These are phyloP conservation scores for Bergia puertoricense DNA, from an alignment of 92 coral and sea anemone species.

Conservation along the genomic window DNA sequence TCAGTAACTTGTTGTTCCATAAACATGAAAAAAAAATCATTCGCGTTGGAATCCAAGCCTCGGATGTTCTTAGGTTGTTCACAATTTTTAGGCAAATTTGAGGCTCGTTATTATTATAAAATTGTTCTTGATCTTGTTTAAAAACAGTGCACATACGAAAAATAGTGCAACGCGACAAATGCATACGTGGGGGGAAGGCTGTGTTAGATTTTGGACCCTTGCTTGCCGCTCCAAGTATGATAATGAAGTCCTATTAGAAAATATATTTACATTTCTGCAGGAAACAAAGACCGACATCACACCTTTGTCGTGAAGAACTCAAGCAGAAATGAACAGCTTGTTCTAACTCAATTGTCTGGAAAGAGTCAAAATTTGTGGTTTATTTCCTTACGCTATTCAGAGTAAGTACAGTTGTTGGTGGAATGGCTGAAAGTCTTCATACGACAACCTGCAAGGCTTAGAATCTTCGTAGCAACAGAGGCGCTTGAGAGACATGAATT, in stretches of 20 bases:
- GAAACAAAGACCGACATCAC: constrained; percentile 9
- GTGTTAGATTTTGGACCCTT: background rate
- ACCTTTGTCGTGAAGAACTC: constrained; percentile 19
- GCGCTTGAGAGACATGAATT: background rate
- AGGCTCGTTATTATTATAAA: too few relatives aligned
- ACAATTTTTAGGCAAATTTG: too few relatives aligned
- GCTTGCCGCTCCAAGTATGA: background rate
- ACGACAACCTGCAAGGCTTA: background rate
- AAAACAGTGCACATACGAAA: background rate
- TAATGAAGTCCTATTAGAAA: constrained; percentile 14
- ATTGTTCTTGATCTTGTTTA: too few relatives aligned
- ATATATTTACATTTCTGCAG: constrained; percentile 26
- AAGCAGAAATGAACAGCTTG: constrained; percentile 40
- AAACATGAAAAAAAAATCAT: too few relatives aligned
- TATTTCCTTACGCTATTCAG: background rate
- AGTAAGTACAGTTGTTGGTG: background rate
- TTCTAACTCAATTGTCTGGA: background rate
- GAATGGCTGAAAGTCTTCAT: constrained; percentile 10
- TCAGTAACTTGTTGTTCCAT: too few relatives aligned
- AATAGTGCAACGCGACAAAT: too few relatives aligned
- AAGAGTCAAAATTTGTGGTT: background rate
- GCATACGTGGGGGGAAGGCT: background rate
- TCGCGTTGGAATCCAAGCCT: too few relatives aligned
- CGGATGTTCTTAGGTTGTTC: too few relatives aligned
- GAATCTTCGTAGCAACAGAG: background rate